A percentile compares a stretch with the other conserved stretches of the same genome.
Evolutionary conservation across 2,888 invertebrate species (phyloP).

Genomic region (Hirtodrosophila trivittata): DNA sequence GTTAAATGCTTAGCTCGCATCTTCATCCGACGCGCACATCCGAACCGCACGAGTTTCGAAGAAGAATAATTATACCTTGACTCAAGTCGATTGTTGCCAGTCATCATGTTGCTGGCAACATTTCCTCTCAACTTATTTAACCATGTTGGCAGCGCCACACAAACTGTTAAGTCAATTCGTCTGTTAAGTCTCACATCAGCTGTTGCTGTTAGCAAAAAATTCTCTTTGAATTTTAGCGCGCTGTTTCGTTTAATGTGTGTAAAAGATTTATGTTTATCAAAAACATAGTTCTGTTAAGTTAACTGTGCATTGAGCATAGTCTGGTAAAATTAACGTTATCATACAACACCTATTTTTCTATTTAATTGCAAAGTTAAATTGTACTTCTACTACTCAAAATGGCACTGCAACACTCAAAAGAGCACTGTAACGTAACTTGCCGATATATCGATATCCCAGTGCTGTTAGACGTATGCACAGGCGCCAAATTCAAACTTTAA

Average conservation of each 20-base stretch:
- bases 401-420: neutral
- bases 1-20: conserved; percentile 10
- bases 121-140: neutral
- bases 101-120: conserved; percentile 20
- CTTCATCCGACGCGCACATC: conserved; percentile 43
- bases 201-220: neutral
- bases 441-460: neutral
- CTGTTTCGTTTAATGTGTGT: too few relatives aligned
- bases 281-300: too few relatives aligned
- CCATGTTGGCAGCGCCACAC: conserved; percentile 35
- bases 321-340: too few relatives aligned
- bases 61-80: conserved; percentile 31
- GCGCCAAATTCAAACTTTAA: too few relatives aligned
- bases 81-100: conserved; percentile 24
- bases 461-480: too few relatives aligned
- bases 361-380: too few relatives aligned
- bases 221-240: neutral
- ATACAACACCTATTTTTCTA: too few relatives aligned
- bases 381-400: too few relatives aligned
- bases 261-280: too few relatives aligned
- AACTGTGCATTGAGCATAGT: too few relatives aligned
- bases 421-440: neutral
- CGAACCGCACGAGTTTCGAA: conserved; percentile 41
- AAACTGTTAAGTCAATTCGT: too few relatives aligned
- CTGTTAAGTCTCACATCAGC: conserved; percentile 6